Evolutionary conservation across 1,140 invertebrate genomes (phyloP).

Genomic region (Chlorops oryzae): DNA sequence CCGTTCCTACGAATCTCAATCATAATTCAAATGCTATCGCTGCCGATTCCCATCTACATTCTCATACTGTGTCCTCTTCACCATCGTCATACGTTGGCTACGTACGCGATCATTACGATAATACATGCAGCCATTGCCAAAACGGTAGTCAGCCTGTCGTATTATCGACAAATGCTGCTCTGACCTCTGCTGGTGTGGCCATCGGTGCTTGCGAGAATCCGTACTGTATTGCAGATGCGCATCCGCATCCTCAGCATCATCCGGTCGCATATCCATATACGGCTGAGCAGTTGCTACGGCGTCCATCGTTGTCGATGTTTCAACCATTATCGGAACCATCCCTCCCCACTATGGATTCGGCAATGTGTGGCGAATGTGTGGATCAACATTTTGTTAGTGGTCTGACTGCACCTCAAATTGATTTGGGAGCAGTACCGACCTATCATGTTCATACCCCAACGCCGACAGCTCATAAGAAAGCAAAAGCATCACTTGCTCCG

Average conservation of each 20-base stretch:
- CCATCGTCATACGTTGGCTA: conserved; percentile 41
- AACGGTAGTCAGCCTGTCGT: conserved; percentile 44
- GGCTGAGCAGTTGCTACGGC: conserved; percentile 29
- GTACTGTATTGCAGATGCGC: conserved; percentile 38
- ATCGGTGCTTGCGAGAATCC: conserved; percentile 39
- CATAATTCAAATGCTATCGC: conserved; percentile 23
- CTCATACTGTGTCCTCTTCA: conserved; percentile 35
- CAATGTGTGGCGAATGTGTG: conserved; percentile 44
- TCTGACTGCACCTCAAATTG: conserved; percentile 33
- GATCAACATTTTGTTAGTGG: conserved; percentile 42
- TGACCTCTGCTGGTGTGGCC: conserved; percentile 31
- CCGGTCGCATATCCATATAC: conserved; percentile 36
- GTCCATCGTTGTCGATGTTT: conserved; percentile 35
- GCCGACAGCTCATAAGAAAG: conserved; percentile 37
- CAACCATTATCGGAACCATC: conserved; percentile 32
- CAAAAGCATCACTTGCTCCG: conserved; percentile 29
- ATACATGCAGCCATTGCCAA: conserved; percentile 44
- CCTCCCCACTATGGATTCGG: conserved; percentile 35
- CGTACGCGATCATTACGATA: conserved; percentile 42
- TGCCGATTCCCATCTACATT: conserved; percentile 22
- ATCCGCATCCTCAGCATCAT: conserved; percentile 43
- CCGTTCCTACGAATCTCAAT: conserved; percentile 1
- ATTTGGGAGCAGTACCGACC: conserved; percentile 37
- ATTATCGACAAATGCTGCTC: conserved; percentile 36
- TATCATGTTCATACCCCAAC: conserved; percentile 44